Percentiles rank a stretch among this genome's conserved stretches.
Conservation (phyloP, 2,888 invertebrate genomes). For the Lasioglossum vierecki region DNA sequence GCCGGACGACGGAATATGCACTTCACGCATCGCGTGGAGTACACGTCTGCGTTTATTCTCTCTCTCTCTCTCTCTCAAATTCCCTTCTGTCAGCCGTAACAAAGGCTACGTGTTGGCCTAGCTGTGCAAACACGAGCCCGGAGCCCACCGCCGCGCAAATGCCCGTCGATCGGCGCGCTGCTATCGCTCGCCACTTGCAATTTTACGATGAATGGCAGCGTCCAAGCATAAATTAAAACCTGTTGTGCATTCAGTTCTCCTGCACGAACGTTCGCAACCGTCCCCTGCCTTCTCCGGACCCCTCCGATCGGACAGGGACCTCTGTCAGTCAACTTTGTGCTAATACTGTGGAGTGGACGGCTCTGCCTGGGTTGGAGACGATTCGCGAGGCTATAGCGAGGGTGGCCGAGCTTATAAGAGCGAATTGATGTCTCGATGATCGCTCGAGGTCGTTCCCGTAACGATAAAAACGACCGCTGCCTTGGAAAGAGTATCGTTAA, state of each 20-base stretch:
- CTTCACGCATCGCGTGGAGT: constrained; percentile 36
- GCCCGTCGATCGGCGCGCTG: constrained; percentile 29
- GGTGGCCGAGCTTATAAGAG: not conserved
- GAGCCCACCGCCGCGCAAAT: constrained; percentile 35
- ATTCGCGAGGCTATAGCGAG: not conserved
- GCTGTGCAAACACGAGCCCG: constrained; percentile 76
- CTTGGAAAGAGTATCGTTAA: not conserved
- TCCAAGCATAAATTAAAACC: constrained; percentile 51
- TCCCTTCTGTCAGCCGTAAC: constrained; percentile 26
- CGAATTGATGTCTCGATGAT: not conserved
- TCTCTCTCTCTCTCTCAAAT: not conserved
- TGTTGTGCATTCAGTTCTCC: not conserved
- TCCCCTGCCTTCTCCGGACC: not conserved
- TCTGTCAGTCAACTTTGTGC: not conserved
- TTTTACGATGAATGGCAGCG: constrained; percentile 45
- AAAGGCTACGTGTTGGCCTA: constrained; percentile 73
- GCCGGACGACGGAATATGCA: constrained; percentile 49
- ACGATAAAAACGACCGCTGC: not conserved
- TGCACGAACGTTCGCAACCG: not conserved
- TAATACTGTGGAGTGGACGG: not conserved
- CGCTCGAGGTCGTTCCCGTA: not conserved
- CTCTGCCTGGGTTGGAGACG: not conserved
- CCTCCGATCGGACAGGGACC: not conserved
- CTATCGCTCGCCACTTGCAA: constrained; percentile 40
- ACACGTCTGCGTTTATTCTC: constrained; percentile 20